These are phyloP conservation scores for Cyrtorhinus lividipennis DNA, from an alignment of 1,140 invertebrate species.

Conservation along the genomic window DNA sequence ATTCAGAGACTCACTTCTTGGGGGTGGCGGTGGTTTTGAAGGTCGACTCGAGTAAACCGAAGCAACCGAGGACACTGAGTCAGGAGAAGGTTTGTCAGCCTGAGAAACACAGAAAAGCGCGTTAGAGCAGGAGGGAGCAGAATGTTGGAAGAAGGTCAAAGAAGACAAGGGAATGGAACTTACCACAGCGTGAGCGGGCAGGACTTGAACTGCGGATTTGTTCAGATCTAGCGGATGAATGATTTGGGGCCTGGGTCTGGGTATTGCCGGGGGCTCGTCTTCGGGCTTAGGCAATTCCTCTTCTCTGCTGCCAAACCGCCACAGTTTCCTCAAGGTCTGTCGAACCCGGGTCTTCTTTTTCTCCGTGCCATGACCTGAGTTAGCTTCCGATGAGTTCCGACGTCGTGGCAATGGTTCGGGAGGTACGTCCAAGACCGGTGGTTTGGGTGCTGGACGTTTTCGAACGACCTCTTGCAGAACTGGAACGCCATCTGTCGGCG, in stretches of 20 bases:
- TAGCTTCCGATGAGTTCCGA: slow-evolving; percentile 5
- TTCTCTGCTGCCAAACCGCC: slow-evolving; percentile 40
- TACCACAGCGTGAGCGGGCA: slow-evolving; percentile 31
- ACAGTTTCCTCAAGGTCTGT: slow-evolving; percentile 63
- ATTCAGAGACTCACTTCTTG: slow-evolving; percentile 38
- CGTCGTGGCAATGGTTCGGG: slow-evolving; percentile 19
- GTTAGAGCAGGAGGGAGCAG: too few species aligned
- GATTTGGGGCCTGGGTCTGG: slow-evolving; percentile 61
- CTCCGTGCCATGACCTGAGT: slow-evolving; percentile 32
- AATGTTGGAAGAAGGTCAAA: too few species aligned
- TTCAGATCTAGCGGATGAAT: slow-evolving; percentile 77
- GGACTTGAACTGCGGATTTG: slow-evolving; percentile 58
- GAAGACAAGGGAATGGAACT: background rate
- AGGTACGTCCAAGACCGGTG: slow-evolving; percentile 30
- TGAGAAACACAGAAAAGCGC: background rate
- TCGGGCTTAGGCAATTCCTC: slow-evolving; percentile 37
- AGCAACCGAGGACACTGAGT: background rate
- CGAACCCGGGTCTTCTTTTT: slow-evolving; percentile 54
- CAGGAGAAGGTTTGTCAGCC: background rate
- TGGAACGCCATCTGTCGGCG: background rate
- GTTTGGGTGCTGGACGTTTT: slow-evolving; percentile 39
- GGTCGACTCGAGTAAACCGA: slow-evolving; percentile 24
- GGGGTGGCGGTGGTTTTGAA: slow-evolving; percentile 44
- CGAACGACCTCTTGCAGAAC: background rate
- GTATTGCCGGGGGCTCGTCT: slow-evolving; percentile 33